phyloP scores from a whole-genome alignment of 1,140 invertebrate species.

The Anoplolepis gracilipes region DNA sequence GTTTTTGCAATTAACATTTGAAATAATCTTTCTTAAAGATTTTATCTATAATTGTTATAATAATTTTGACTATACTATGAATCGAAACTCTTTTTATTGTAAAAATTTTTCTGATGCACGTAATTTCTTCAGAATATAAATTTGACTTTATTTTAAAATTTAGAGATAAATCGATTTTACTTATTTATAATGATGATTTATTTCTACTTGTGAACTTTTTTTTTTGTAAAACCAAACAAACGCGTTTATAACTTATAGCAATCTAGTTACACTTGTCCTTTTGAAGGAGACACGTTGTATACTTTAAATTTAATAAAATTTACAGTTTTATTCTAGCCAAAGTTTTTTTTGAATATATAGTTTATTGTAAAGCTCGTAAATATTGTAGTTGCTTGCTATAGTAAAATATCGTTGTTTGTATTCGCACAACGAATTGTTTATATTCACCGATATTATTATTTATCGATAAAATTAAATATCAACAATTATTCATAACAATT shows the following conservation, averaged over 20 bases:
- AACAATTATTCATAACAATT: no score
- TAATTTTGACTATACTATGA: conserved; percentile 61
- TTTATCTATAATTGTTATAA: conserved; percentile 55
- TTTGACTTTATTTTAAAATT: conserved; percentile 16
- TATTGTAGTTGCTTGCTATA: conserved; percentile 82
- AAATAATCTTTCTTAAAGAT: conserved; percentile 67
- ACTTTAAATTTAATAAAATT: conserved; percentile 63
- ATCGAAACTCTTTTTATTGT: conserved; percentile 67
- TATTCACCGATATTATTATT: no score
- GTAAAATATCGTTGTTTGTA: conserved; percentile 74
- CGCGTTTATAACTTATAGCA: no score
- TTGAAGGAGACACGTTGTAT: conserved; percentile 67
- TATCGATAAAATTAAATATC: not conserved
- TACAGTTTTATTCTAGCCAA: conserved; percentile 67
- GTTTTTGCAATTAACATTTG: conserved; percentile 64
- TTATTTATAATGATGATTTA: not conserved
- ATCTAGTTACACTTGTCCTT: conserved; percentile 59
- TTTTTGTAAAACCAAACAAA: no score
- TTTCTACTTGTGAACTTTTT: not conserved
- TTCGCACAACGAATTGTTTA: conserved; percentile 54
- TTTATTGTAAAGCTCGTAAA: conserved; percentile 67
- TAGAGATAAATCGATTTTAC: no score
- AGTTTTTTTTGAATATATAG: conserved; percentile 61
- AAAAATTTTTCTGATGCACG: conserved; percentile 66
- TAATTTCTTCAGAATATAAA: conserved; percentile 69